These are phyloP conservation scores for Heteractis magnifica DNA, from an alignment of 92 coral and sea anemone species.

Conservation along the genomic window DNA sequence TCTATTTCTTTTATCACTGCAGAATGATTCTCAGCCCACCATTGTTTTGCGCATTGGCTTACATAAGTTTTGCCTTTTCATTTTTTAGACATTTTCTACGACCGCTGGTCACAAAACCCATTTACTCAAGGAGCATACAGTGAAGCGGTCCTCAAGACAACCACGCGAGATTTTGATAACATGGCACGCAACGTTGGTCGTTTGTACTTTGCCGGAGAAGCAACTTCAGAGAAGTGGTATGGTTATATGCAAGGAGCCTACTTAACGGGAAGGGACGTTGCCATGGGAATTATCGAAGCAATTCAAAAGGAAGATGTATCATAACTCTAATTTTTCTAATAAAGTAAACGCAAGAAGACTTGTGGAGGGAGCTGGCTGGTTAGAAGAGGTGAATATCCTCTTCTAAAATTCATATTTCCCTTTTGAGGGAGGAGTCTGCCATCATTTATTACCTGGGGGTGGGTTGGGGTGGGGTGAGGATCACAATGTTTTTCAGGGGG, in stretches of 20 bases:
- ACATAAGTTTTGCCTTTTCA: neutral
- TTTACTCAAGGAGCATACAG: constrained; percentile 72
- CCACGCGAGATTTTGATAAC: constrained; percentile 48
- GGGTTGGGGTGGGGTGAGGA: too few relatives aligned
- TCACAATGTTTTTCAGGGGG: too few relatives aligned
- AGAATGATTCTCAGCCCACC: too few relatives aligned
- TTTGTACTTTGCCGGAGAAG: constrained; percentile 79
- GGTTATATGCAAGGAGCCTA: constrained; percentile 80
- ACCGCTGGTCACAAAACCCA: constrained; percentile 60
- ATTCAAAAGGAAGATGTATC: neutral
- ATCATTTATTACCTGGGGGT: too few relatives aligned
- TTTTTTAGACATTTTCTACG: constrained; percentile 50
- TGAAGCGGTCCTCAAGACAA: constrained; percentile 52
- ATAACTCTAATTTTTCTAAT: neutral
- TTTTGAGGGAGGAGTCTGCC: too few relatives aligned
- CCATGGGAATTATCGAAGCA: constrained; percentile 13
- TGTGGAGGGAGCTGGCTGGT: too few relatives aligned
- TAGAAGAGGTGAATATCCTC: too few relatives aligned
- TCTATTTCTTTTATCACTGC: too few relatives aligned
- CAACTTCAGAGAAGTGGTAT: constrained; percentile 57
- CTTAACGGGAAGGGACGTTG: constrained; percentile 40
- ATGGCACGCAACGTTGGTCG: constrained; percentile 42
- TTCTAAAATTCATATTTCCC: too few relatives aligned
- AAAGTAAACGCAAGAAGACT: too few relatives aligned
- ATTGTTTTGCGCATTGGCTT: too few relatives aligned